Base-by-base conservation (phyloP, 2,113 vertebrate species). In the Petromus typicus region DNA sequence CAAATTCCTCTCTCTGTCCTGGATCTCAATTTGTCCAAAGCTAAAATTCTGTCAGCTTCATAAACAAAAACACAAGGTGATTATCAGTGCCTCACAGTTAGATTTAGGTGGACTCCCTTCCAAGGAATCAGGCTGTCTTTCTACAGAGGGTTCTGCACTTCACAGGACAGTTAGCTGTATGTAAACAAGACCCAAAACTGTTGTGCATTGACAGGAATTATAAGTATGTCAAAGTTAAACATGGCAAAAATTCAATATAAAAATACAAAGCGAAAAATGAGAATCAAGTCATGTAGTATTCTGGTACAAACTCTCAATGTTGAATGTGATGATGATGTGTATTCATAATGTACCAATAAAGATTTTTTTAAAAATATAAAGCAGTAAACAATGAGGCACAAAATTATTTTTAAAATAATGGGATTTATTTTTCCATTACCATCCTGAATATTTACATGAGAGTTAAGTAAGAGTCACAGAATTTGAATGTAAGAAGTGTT, bases 21-120 rank as follows among this genome's bases (percentile, higher is more conserved):
- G 48, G 51, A 90, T 51, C 57, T 90, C 32, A 86, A 78, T 84
- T 86, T 9, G 64, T 5, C 48, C 76, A 73, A 95, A 59, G 51
- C 30, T 66, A 95, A 86, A 48, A 63, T 71, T 93, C 75, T 80
- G 12, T 81, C 51, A 22, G 0, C 81, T 83, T 96, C 37, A 79
- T 84, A 95, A 95, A 73, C 27, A 89, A 88, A 94, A 87, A 2
- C 40, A 80, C 23, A 64, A 54, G 12, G 6, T 91, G 4, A 14
- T 90, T 69, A 88, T 43, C 11, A 43, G 30, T 45, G n/a, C 48
- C 56, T 86, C 30, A 51, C 11, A 66, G 37, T 48, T 85, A 67
- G 7, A 86, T 86, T 89, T 86, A 82, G 54, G 30, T 37, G 34
- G 18, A 61, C 48, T 90, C 34, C 18, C 25, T 59, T 84, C 32